Evolutionary conservation across 2,888 invertebrate species (phyloP).

Genomic region (Amphipyra tragopoginis): DNA sequence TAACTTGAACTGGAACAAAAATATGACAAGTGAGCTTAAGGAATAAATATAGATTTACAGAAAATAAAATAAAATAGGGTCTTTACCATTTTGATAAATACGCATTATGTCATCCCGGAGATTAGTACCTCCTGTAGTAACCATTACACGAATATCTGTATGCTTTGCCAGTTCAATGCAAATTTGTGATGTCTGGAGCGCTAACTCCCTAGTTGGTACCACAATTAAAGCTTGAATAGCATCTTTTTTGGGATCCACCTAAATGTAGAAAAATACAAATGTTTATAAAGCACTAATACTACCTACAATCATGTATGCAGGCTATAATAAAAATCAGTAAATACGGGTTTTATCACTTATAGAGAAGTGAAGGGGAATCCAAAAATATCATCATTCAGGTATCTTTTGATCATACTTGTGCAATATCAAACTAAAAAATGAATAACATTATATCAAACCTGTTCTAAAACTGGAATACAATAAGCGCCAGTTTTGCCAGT

Average conservation of each 20-base stretch:
- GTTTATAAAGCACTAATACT: slow-evolving; percentile 13
- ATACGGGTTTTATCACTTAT: slow-evolving; percentile 82
- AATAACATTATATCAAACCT: slow-evolving; percentile 79
- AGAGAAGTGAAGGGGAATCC: slow-evolving; percentile 88
- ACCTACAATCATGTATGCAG: not conserved
- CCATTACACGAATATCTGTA: slow-evolving; percentile 99
- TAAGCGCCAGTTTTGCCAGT: slow-evolving; percentile 99
- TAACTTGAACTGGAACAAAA: slow-evolving; percentile 95
- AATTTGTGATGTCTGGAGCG: slow-evolving; percentile 99
- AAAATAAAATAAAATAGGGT: slow-evolving; percentile 27
- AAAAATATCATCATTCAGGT: slow-evolving; percentile 81
- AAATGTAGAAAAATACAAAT: slow-evolving; percentile 42
- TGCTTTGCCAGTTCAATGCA: slow-evolving; percentile 99
- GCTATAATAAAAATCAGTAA: slow-evolving; percentile 44
- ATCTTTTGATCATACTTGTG: not conserved
- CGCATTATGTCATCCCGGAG: slow-evolving; percentile 99
- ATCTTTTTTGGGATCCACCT: slow-evolving; percentile 96
- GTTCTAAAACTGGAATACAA: slow-evolving; percentile 99
- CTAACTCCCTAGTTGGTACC: slow-evolving; percentile 99
- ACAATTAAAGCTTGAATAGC: slow-evolving; percentile 99
- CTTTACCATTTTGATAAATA: slow-evolving; percentile 98
- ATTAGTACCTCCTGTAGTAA: slow-evolving; percentile 99
- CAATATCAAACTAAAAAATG: slow-evolving; percentile 13
- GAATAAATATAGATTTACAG: not conserved
- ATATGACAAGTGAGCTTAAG: slow-evolving; percentile 13